These are phyloP conservation scores for Nephrotoma flavescens DNA, from an alignment of 2,888 invertebrate species.

Conservation along the genomic window DNA sequence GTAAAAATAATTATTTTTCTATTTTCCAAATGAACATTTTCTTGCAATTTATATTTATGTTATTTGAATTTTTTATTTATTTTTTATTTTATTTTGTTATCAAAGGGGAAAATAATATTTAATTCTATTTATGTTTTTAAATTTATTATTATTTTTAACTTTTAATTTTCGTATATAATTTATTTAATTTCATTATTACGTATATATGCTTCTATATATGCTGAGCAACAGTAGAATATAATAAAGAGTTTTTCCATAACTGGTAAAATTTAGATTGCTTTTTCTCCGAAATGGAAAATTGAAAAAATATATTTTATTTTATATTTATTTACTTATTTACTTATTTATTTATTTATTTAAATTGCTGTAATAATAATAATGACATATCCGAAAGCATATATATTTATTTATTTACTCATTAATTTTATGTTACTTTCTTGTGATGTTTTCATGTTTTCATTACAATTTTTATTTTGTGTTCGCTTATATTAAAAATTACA, in stretches of 20 bases:
- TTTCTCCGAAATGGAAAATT: not conserved
- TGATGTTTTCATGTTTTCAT: not conserved
- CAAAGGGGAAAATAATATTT: not conserved
- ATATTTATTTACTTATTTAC: not conserved
- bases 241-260: not conserved
- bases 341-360: not conserved
- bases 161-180: not conserved
- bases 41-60: not conserved
- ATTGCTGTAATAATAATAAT: not conserved
- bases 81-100: not conserved
- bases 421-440: not conserved
- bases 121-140: not conserved
- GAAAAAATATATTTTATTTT: not conserved
- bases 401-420: not conserved
- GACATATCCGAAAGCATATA: not conserved
- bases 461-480: not conserved
- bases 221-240: not conserved
- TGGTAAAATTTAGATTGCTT: not conserved
- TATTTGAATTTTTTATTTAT: not conserved
- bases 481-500: not conserved
- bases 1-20: not conserved
- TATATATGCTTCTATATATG: not conserved
- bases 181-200: not conserved
- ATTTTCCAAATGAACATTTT: not conserved
- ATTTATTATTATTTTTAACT: not conserved